Base-by-base conservation (phyloP, 2,888 invertebrate species). In the Tromatobia lineatoria region DNA sequence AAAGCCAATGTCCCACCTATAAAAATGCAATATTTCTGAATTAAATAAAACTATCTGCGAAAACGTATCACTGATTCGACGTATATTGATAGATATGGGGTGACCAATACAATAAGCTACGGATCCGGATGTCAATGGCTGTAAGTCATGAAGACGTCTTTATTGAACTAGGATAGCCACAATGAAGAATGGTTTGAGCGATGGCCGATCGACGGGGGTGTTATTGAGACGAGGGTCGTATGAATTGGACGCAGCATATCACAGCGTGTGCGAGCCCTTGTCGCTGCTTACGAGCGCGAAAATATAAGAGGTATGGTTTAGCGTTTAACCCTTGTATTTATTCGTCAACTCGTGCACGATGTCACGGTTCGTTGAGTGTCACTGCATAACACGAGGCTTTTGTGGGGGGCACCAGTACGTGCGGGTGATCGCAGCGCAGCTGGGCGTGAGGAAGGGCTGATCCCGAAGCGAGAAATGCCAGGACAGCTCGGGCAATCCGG, bases 361-460 rank as follows among this genome's bases (percentile, higher is more conserved):
- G 82, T 75, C 88, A 92, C 88, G 92, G 90, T 91, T 93, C 91
- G 93, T 93, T 93, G 93, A 92, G 93, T 91, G 88, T 82, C 91
- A 90, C 92, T 92, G 92, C 87, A 78, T 66, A 78, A 81, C 73
- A 74, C 45, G 78, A 83, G 76, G 69, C 82, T 84, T 78, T 61
- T 61, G 61, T 61, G n/a, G 42, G 69, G 79, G 71, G 84, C 45
- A 66, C 88, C 75, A 77, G 88, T 89, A 29, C 61, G 61, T 61
- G 61, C 34, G 91, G 89, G 90, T 87, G 80, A 90, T 90, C 89
- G 89, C 83, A 84, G 80, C 87, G 85, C 84, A 87, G 88, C 86
- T 86, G 90, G 91, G 92, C 91, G 91, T 89, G 92, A 92, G 91
- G 88, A 92, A 92, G 93, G 93, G 93, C 92, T 93, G 90, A 89